These are phyloP conservation scores for Salvator merianae DNA, from an alignment of 2,113 vertebrate species.

Conservation along the genomic window DNA sequence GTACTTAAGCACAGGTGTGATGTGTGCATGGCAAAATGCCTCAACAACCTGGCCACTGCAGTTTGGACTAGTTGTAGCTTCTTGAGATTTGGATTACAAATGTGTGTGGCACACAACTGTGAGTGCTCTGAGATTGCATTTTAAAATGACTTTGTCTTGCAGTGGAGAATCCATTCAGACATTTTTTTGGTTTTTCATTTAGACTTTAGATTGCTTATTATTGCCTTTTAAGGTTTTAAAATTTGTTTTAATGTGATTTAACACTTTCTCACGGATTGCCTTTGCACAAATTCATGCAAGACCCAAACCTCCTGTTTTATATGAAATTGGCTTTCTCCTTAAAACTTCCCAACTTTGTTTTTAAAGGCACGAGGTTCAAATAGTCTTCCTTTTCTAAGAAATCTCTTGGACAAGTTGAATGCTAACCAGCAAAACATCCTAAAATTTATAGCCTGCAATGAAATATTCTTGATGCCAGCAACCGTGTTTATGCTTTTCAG, in stretches of 20 bases:
- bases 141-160: no score
- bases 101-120: no score
- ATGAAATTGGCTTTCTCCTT: constrained; percentile 34
- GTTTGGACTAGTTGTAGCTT: no score
- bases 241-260: background rate
- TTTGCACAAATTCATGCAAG: background rate
- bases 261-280: background rate
- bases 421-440: constrained; percentile 97
- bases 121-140: no score
- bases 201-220: background rate
- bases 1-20: no score
- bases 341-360: background rate
- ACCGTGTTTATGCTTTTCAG: constrained; percentile 98
- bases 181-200: background rate
- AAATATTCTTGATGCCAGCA: constrained; percentile 98
- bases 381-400: constrained; percentile 89
- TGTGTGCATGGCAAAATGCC: no score
- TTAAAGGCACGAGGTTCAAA: constrained; percentile 86
- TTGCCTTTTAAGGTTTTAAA: background rate
- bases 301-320: constrained; percentile 31
- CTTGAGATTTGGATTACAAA: no score
- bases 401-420: constrained; percentile 89
- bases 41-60: no score
- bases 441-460: constrained; percentile 97
- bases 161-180: background rate